Conservation (phyloP, 2,113 vertebrate species). For the Deroptyus accipitrinus region DNA sequence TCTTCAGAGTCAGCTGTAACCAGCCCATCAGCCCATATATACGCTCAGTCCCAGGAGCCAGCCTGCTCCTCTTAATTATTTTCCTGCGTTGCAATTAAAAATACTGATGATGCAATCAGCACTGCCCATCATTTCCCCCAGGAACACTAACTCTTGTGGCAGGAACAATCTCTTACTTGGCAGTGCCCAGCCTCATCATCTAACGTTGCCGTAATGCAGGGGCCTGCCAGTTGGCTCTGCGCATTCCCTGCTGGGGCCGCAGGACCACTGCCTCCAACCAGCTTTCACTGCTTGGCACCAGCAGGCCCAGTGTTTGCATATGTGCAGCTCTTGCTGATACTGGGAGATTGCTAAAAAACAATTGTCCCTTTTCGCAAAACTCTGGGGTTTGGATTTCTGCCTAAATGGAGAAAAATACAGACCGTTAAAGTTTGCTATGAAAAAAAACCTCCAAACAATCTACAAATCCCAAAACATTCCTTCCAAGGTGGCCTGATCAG, state of each 20-base stretch:
- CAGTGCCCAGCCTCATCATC: neutral
- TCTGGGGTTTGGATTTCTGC: neutral
- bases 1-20: neutral
- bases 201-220: neutral
- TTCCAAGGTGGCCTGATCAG: neutral
- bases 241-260: neutral
- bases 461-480: neutral
- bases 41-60: accelerated
- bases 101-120: conserved; percentile 15
- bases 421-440: neutral
- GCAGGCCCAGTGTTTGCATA: neutral
- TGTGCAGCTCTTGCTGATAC: neutral
- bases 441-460: neutral
- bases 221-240: conserved; percentile 9
- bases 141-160: neutral
- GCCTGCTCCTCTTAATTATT: neutral
- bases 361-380: neutral
- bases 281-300: neutral
- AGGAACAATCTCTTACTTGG: conserved; percentile 16
- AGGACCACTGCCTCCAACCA: neutral
- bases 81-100: conserved; percentile 8
- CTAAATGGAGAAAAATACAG: neutral
- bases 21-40: neutral
- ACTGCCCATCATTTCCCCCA: neutral
- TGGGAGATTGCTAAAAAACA: neutral